Conservation (phyloP, 2,797 vertebrate species). For the Amazona finschi region DNA sequence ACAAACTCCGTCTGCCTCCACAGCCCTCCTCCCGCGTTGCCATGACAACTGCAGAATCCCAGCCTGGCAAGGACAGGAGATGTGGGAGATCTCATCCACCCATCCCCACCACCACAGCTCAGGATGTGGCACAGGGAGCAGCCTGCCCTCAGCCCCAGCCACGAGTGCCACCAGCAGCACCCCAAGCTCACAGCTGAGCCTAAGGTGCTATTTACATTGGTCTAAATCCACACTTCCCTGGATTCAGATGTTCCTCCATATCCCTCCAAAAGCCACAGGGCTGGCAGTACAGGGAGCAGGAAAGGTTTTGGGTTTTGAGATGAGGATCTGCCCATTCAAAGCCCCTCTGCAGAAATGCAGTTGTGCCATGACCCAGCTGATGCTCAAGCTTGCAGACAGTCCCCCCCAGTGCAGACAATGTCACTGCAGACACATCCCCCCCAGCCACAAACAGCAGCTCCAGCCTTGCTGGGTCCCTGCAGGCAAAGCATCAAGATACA, state of each 20-base stretch:
- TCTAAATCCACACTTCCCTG: not conserved
- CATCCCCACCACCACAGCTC: fast-evolving
- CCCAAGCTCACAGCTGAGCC: not conserved
- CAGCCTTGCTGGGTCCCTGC: not conserved
- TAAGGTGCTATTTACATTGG: fast-evolving
- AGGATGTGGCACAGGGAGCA: not conserved
- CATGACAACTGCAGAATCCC: constrained; percentile 46
- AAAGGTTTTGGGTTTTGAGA: not conserved
- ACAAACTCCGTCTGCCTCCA: fast-evolving
- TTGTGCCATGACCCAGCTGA: fast-evolving
- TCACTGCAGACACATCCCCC: fast-evolving
- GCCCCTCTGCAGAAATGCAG: not conserved
- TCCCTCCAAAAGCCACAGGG: not conserved
- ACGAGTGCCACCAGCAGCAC: not conserved
- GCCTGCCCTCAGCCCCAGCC: not conserved
- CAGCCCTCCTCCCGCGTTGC: not conserved
- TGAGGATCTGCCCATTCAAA: not conserved
- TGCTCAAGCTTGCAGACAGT: fast-evolving
- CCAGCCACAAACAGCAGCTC: not conserved
- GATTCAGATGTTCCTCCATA: not conserved
- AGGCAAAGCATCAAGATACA: not conserved
- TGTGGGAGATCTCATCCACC: not conserved
- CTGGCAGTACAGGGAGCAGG: not conserved
- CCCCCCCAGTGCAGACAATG: not conserved
- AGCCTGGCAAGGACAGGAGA: not conserved